Conservation (phyloP, 2,888 invertebrate genomes). For the Caradrina kadenii region DNA sequence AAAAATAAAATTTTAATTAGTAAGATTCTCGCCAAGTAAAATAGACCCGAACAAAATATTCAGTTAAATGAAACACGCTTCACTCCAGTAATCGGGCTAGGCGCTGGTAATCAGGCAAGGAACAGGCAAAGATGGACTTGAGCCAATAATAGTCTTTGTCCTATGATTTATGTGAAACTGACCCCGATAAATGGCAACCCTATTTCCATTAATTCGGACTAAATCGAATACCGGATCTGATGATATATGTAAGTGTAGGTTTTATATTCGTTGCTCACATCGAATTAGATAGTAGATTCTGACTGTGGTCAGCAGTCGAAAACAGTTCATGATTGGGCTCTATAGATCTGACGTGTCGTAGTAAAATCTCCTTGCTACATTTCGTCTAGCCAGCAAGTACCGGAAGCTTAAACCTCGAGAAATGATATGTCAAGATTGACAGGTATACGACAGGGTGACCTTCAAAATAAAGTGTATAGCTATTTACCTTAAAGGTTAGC, state of each 20-base stretch:
- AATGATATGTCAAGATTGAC: not conserved
- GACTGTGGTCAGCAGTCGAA: not conserved
- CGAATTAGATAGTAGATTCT: not conserved
- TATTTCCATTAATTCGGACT: conserved; percentile 27
- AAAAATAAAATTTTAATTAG: conserved; percentile 26
- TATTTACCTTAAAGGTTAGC: not conserved
- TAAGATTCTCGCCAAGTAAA: conserved; percentile 4
- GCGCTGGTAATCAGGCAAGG: not conserved
- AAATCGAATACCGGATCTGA: conserved; percentile 9
- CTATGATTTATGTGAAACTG: conserved; percentile 21
- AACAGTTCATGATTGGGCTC: not conserved
- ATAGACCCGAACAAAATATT: conserved; percentile 10
- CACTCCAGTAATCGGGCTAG: not conserved
- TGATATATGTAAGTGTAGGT: conserved; percentile 17
- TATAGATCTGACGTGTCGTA: not conserved
- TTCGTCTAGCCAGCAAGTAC: not conserved
- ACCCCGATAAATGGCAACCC: conserved; percentile 8
- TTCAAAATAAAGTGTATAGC: not conserved
- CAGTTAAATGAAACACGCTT: conserved; percentile 1
- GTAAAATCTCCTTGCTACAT: not conserved
- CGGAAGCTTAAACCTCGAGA: not conserved
- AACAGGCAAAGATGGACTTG: conserved; percentile 10
- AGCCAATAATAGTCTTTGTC: conserved; percentile 27
- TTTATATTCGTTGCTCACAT: conserved; percentile 6
- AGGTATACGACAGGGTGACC: too few species aligned